Conservation (phyloP, 1,140 invertebrate genomes). For the Drosophila auraria region DNA sequence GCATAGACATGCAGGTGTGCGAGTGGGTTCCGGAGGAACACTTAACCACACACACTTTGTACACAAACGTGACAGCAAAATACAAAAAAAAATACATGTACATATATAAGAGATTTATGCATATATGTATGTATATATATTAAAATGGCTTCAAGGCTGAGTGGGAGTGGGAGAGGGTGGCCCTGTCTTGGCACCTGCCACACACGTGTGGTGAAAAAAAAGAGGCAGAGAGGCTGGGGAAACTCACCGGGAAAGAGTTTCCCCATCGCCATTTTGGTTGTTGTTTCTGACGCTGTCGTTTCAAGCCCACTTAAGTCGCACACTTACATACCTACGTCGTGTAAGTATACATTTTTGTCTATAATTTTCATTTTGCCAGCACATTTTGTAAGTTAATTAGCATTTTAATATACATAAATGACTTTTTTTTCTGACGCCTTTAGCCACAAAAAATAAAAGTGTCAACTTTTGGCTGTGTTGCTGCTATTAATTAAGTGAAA, state of each 20-base stretch:
- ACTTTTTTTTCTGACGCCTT: conserved; percentile 25
- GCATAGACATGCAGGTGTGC: conserved; percentile 56
- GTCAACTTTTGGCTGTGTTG: conserved; percentile 34
- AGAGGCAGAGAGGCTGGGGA: conserved; percentile 11
- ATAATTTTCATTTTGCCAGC: conserved; percentile 73
- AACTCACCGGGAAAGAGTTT: conserved; percentile 30
- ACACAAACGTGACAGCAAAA: conserved; percentile 52
- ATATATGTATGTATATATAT: conserved; percentile 8
- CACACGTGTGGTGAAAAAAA: conserved; percentile 26
- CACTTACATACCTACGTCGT: conserved; percentile 19
- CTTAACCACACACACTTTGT: conserved; percentile 47
- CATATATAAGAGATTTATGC: conserved; percentile 14
- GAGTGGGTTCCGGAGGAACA: conserved; percentile 22
- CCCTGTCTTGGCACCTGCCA: conserved; percentile 58
- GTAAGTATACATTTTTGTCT: conserved; percentile 46
- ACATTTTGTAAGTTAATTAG: conserved; percentile 77
- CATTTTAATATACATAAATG: conserved; percentile 64
- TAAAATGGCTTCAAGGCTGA: conserved; percentile 39
- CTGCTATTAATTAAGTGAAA: conserved; percentile 61
- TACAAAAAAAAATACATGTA: neutral
- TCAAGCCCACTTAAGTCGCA: conserved; percentile 58
- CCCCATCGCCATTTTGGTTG: conserved; percentile 9
- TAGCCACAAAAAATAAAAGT: conserved; percentile 32
- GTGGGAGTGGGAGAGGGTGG: neutral
- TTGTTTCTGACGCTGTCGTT: conserved; percentile 32